A percentile compares a stretch with the other conserved stretches of the same genome.
These are phyloP conservation scores for Sisor rabdophorus DNA, from an alignment of 2,113 vertebrate genomes.

Conservation along the genomic window DNA sequence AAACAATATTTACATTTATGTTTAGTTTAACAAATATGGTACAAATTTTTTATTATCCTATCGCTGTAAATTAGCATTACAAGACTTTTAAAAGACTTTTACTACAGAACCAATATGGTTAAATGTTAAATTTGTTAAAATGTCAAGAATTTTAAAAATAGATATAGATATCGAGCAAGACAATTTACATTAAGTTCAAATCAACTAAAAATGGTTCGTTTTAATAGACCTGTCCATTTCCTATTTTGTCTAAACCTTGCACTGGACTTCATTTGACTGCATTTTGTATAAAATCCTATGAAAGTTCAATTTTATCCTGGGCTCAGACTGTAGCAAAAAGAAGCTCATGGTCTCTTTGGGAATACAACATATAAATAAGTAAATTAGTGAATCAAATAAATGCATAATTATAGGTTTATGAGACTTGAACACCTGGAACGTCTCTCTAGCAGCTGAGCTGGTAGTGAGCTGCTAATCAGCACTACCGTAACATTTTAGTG, in stretches of 20 bases:
- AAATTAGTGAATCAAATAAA: conserved; percentile 58
- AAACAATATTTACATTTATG: background rate
- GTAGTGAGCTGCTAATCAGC: conserved; percentile 59
- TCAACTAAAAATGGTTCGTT: too few species aligned
- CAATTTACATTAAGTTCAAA: too few species aligned
- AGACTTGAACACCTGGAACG: conserved; percentile 64
- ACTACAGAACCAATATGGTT: background rate
- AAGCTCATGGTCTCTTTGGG: conserved; percentile 56
- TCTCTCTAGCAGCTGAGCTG: conserved; percentile 56
- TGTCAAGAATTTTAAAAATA: background rate
- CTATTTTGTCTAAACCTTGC: too few species aligned
- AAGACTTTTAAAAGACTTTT: background rate
- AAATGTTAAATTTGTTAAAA: background rate
- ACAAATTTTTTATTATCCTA: background rate
- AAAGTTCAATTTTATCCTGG: background rate
- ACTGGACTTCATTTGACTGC: too few species aligned
- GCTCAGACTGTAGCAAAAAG: background rate
- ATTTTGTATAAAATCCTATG: too few species aligned
- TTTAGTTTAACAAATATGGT: background rate
- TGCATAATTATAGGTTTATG: conserved; percentile 63
- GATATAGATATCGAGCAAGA: background rate
- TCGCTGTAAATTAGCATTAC: background rate
- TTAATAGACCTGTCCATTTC: too few species aligned
- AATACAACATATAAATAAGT: conserved; percentile 58
- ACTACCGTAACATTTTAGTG: conserved; percentile 68